Conservation (phyloP, 2,797 vertebrate species). For the Cossypha polioptera region DNA sequence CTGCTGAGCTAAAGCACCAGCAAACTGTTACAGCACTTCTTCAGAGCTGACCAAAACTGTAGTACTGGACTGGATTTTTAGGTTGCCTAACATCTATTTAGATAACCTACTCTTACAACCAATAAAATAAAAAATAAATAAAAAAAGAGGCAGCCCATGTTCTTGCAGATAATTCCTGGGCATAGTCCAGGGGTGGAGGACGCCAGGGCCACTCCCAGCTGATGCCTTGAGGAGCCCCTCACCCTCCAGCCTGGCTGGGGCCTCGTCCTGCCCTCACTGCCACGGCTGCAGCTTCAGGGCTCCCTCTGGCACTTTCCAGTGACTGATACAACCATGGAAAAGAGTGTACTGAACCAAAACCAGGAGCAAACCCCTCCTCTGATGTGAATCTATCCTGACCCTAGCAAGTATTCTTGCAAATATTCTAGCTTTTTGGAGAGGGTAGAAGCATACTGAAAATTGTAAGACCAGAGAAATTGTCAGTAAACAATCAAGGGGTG, state of each 20-base stretch:
- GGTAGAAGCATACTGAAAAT: background rate
- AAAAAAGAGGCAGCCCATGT: background rate
- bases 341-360: background rate
- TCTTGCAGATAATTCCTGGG: background rate
- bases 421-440: background rate
- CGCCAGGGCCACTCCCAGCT: accelerated
- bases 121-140: background rate
- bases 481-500: background rate
- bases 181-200: background rate
- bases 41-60: background rate
- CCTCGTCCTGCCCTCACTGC: background rate
- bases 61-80: background rate
- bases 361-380: background rate
- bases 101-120: background rate
- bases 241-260: background rate
- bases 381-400: background rate
- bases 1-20: background rate
- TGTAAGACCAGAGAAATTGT: background rate
- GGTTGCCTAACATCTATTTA: background rate
- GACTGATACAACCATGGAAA: background rate
- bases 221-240: accelerated
- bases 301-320: background rate
- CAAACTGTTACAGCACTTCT: background rate
- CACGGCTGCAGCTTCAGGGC: background rate
- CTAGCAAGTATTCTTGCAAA: background rate